Evolutionary conservation across 2,797 vertebrate species (phyloP).

Genomic region (Lithobates pipiens): DNA sequence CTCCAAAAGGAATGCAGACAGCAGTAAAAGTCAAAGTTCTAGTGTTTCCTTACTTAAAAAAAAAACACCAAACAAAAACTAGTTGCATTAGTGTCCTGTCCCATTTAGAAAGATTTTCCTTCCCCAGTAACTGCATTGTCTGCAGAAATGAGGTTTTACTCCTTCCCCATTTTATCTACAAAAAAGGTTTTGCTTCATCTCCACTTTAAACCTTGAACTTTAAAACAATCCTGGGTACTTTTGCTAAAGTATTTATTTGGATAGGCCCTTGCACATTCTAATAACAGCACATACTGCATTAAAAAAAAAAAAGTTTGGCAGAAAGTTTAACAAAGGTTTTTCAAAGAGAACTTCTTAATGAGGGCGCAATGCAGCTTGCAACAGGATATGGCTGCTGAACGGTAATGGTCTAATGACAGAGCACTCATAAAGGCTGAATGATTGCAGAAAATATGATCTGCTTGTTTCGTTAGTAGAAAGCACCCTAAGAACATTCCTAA

Average conservation of each 20-base stretch:
- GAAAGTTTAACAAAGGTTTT: conserved; percentile 57
- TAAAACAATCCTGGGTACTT: background rate
- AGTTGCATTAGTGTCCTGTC: too few species aligned
- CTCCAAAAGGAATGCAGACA: too few species aligned
- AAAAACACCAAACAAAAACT: too few species aligned
- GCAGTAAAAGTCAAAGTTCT: too few species aligned
- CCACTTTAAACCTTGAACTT: background rate
- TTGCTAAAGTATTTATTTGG: background rate
- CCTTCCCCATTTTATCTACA: background rate
- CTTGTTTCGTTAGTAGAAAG: conserved; percentile 59
- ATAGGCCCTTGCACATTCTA: conserved; percentile 21
- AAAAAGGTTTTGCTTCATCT: background rate
- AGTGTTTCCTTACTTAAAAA: too few species aligned
- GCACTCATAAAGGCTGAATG: conserved; percentile 62
- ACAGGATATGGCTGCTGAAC: conserved; percentile 57
- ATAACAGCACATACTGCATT: conserved; percentile 11
- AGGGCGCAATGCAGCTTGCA: conserved; percentile 54
- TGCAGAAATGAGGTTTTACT: background rate
- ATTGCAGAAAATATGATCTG: conserved; percentile 63
- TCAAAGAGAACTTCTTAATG: conserved; percentile 53
- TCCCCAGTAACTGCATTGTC: too few species aligned
- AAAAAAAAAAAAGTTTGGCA: conserved; percentile 39
- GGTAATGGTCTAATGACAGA: conserved; percentile 61
- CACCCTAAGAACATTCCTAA: conserved; percentile 60
- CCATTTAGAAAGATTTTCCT: too few species aligned